phyloP scores from a whole-genome alignment of 2,888 invertebrate species.

The Drosophila imparisetae region DNA sequence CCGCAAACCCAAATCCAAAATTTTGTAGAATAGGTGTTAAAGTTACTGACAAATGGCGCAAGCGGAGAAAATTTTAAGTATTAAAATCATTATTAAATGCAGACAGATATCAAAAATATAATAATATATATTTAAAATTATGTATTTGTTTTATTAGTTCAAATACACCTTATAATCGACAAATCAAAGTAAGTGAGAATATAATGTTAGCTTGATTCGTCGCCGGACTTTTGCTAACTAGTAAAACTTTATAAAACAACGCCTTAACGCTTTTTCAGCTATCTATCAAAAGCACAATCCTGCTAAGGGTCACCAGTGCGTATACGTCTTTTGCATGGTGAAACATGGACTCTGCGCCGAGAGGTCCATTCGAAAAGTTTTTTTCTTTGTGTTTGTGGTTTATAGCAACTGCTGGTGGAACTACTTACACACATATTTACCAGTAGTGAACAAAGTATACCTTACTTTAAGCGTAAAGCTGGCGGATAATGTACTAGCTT shows the following conservation, averaged over 20 bases:
- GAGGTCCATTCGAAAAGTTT: constrained; percentile 1
- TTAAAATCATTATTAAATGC: neutral
- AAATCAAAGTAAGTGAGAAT: neutral
- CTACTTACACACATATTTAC: neutral
- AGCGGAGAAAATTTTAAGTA: neutral
- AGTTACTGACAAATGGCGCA: neutral
- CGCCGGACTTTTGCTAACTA: neutral
- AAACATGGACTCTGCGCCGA: constrained; percentile 43
- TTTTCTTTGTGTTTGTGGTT: constrained; percentile 18
- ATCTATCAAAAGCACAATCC: neutral
- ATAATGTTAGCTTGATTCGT: neutral
- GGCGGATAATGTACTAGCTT: neutral
- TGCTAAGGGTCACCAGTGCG: constrained; percentile 43
- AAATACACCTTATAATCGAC: neutral
- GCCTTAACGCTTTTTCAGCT: neutral
- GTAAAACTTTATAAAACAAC: neutral
- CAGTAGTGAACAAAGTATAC: neutral
- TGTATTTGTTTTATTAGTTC: no score
- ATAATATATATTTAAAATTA: neutral
- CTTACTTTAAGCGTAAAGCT: neutral
- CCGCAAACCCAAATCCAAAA: constrained; percentile 25
- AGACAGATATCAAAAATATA: neutral
- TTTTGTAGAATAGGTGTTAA: constrained; percentile 14
- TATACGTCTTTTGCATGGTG: constrained; percentile 46
- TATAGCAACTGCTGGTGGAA: neutral